Percentiles rank a stretch among this genome's conserved stretches.
phyloP scores from a whole-genome alignment of 2,888 invertebrate genomes.

The Vesta saturnalis region DNA sequence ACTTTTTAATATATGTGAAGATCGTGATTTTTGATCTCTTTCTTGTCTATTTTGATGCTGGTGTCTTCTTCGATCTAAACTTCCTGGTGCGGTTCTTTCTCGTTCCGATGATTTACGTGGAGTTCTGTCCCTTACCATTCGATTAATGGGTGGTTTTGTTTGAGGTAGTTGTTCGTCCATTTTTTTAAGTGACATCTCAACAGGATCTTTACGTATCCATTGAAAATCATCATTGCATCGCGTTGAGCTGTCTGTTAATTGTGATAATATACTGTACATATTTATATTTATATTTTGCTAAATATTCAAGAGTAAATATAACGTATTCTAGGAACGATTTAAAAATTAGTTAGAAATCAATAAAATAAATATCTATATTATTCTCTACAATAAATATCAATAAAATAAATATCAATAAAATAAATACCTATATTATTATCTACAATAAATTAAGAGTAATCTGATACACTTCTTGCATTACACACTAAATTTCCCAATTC shows the following conservation, averaged over 20 bases:
- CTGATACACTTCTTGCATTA: no score
- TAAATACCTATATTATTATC: no score
- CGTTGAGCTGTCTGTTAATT: constrained; percentile 63
- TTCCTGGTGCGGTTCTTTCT: constrained; percentile 50
- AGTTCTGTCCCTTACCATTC: constrained; percentile 49
- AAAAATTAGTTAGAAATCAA: no score
- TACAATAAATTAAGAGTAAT: no score
- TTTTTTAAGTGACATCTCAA: constrained; percentile 45
- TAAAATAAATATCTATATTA: no score
- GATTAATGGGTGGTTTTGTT: constrained; percentile 55
- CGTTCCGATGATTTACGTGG: constrained; percentile 50
- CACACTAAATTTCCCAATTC: no score
- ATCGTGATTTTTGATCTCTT: constrained; percentile 72
- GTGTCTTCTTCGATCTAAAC: constrained; percentile 63
- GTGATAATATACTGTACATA: background rate
- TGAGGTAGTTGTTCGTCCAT: constrained; percentile 54
- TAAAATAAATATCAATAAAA: no score
- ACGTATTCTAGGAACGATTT: background rate
- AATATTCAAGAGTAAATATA: constrained; percentile 16
- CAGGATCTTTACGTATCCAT: constrained; percentile 67
- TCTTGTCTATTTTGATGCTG: constrained; percentile 66
- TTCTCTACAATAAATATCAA: no score
- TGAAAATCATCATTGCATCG: constrained; percentile 75
- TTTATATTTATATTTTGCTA: background rate
- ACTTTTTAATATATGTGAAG: constrained; percentile 64